Evolutionary conservation across 2,888 invertebrate genomes (phyloP).

Genomic region (Pachydiplax longipennis): DNA sequence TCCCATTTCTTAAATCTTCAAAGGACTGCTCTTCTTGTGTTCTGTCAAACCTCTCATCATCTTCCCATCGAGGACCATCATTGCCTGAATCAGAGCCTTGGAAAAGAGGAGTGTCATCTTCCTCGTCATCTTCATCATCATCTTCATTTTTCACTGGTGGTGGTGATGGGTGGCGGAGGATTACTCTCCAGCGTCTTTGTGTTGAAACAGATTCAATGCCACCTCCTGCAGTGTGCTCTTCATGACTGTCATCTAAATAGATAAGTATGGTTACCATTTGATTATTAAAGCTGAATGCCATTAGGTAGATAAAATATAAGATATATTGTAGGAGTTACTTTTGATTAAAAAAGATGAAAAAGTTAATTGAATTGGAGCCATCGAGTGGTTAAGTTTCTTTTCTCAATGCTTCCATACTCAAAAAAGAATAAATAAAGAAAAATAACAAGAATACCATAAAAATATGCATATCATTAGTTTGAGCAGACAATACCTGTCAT

Average conservation of each 20-base stretch:
- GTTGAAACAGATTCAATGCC: constrained; percentile 59
- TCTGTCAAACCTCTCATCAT: neutral
- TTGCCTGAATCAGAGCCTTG: neutral
- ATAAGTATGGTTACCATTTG: neutral
- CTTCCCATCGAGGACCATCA: constrained; percentile 5
- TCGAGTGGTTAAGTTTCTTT: too few species aligned
- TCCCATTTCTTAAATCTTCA: constrained; percentile 24
- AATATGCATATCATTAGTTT: neutral
- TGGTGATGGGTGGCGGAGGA: constrained; percentile 62
- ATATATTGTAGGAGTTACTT: neutral
- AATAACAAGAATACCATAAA: too few species aligned
- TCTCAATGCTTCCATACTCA: too few species aligned
- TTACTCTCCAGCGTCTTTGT: constrained; percentile 64
- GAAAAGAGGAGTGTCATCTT: constrained; percentile 19
- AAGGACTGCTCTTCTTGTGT: constrained; percentile 18
- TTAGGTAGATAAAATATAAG: neutral
- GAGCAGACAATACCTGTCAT: constrained; percentile 54
- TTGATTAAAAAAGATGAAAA: neutral
- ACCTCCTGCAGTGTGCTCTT: constrained; percentile 48
- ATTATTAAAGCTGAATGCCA: too few species aligned
- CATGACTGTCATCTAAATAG: constrained; percentile 51
- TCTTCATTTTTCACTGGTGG: constrained; percentile 4
- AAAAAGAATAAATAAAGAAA: too few species aligned
- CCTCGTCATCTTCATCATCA: constrained; percentile 3
- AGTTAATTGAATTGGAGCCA: neutral